phyloP scores from a whole-genome alignment of 1,140 invertebrate species.

The Coenobita brevimanus region DNA sequence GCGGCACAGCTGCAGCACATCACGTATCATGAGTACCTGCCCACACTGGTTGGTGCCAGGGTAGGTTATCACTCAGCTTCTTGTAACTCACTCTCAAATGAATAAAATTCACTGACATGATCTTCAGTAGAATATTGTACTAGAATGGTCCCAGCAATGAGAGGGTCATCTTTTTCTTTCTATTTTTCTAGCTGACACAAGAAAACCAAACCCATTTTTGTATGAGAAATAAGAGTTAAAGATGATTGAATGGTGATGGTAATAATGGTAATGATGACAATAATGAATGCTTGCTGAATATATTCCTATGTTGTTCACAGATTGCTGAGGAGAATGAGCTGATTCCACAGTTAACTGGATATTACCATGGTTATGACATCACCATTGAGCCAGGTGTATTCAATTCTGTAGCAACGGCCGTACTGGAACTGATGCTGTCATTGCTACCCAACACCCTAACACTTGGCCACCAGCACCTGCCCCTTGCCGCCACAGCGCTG shows the following conservation, averaged over 20 bases:
- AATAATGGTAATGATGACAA: no score
- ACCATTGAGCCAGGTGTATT: constrained; percentile 88
- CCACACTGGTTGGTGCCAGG: constrained; percentile 84
- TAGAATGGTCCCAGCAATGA: no score
- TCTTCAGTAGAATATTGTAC: no score
- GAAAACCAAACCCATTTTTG: no score
- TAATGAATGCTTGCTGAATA: no score
- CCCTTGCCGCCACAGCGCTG: constrained; percentile 52
- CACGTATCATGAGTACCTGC: constrained; percentile 95
- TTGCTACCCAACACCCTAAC: constrained; percentile 79
- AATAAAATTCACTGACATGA: no score
- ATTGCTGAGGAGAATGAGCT: constrained; percentile 79
- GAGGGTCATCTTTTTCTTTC: no score
- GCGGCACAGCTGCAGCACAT: constrained; percentile 97
- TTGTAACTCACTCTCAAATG: no score
- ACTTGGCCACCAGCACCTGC: constrained; percentile 33
- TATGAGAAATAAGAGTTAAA: no score
- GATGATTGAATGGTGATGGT: no score
- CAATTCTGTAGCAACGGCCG: constrained; percentile 97
- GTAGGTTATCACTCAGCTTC: constrained; percentile 23
- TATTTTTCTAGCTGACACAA: no score
- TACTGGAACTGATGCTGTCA: constrained; percentile 93
- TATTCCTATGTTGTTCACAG: no score
- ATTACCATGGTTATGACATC: constrained; percentile 87
- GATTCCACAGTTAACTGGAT: constrained; percentile 75